Evolutionary conservation across 2,113 vertebrate species (phyloP).

Genomic region (Alligator sinensis): DNA sequence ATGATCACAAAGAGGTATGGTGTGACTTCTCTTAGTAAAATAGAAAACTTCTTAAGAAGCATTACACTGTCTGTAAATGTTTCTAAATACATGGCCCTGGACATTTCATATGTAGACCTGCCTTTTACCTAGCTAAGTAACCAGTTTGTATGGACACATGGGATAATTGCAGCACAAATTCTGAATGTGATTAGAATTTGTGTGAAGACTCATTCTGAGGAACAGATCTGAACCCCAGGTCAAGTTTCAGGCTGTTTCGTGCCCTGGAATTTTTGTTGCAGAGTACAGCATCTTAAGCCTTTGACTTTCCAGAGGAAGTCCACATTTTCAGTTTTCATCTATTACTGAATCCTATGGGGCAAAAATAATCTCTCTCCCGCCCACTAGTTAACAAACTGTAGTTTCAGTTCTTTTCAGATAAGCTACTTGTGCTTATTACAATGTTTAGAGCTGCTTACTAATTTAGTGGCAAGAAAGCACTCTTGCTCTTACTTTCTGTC

Average conservation of each 20-base stretch:
- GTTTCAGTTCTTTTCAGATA: slow-evolving; percentile 63
- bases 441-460: slow-evolving; percentile 26
- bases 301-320: slow-evolving; percentile 72
- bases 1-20: too few species aligned
- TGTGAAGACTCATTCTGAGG: not conserved
- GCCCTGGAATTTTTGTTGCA: slow-evolving; percentile 24
- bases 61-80: not conserved
- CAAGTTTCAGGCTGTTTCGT: slow-evolving; percentile 31
- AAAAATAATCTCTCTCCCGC: slow-evolving; percentile 67
- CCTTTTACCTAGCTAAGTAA: not conserved
- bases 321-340: slow-evolving; percentile 58
- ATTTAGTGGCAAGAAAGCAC: not conserved
- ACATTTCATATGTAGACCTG: slow-evolving; percentile 9
- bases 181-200: not conserved
- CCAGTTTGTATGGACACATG: not conserved
- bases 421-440: slow-evolving; percentile 3
- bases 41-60: not conserved
- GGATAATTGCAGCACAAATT: not conserved
- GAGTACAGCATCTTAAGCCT: slow-evolving; percentile 46
- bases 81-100: not conserved
- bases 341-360: slow-evolving; percentile 64
- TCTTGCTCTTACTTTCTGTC: not conserved
- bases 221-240: not conserved
- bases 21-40: too few species aligned
- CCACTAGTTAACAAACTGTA: slow-evolving; percentile 58